phyloP scores from a whole-genome alignment of 1,140 invertebrate genomes.

The Brevipalpus yothersi region DNA sequence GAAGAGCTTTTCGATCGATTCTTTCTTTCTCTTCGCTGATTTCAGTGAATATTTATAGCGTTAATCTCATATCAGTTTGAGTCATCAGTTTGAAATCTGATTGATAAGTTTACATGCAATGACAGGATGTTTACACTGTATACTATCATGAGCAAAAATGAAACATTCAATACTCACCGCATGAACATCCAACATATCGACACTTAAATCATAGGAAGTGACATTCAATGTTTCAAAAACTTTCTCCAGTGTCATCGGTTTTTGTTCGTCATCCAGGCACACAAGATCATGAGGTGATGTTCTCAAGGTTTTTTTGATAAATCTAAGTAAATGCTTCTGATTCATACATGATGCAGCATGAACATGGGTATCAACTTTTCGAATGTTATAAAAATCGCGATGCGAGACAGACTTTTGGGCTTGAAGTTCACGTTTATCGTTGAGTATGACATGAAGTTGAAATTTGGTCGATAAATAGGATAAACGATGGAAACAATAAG shows the following conservation, averaged over 20 bases:
- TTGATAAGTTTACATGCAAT: too few relatives aligned
- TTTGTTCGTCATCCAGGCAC: slow-evolving; percentile 38
- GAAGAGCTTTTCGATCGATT: too few relatives aligned
- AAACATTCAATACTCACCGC: slow-evolving; percentile 36
- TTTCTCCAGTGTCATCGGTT: slow-evolving; percentile 63
- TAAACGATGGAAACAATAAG: slow-evolving; percentile 88
- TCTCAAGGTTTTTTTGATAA: slow-evolving; percentile 95
- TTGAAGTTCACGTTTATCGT: slow-evolving; percentile 84
- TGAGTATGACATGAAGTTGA: slow-evolving; percentile 82
- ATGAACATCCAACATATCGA: slow-evolving; percentile 96
- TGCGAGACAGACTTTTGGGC: slow-evolving; percentile 94
- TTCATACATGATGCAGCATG: slow-evolving; percentile 99
- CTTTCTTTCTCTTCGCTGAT: too few relatives aligned
- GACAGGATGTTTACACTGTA: too few relatives aligned
- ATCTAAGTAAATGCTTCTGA: slow-evolving; percentile 90
- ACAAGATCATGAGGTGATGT: slow-evolving; percentile 69
- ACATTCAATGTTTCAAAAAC: slow-evolving; percentile 97
- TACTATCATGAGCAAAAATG: too few relatives aligned
- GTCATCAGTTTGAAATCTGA: too few relatives aligned
- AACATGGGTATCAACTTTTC: slow-evolving; percentile 95
- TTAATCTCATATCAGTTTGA: too few relatives aligned
- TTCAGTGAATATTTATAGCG: too few relatives aligned
- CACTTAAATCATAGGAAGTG: slow-evolving; percentile 84
- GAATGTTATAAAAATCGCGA: slow-evolving; percentile 95
- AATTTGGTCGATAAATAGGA: slow-evolving; percentile 88